These are phyloP conservation scores for Peribatodes rhomboidaria DNA, from an alignment of 2,888 invertebrate genomes.

Conservation along the genomic window DNA sequence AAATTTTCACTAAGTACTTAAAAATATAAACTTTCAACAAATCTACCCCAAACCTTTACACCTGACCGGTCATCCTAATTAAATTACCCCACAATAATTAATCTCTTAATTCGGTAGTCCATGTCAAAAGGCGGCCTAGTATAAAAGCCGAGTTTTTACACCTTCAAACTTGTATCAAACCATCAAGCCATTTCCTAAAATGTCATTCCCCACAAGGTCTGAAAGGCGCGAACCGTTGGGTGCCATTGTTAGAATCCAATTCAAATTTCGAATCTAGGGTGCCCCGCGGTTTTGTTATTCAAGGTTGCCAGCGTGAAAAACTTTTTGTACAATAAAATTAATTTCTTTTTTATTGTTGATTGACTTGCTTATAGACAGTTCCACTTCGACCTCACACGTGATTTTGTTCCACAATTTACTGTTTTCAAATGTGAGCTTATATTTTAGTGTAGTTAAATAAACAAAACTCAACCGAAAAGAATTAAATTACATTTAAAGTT, in stretches of 20 bases:
- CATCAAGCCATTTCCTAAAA: slow-evolving; percentile 58
- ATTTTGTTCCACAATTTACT: slow-evolving; percentile 33
- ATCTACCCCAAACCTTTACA: slow-evolving; percentile 43
- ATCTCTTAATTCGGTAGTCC: slow-evolving; percentile 75
- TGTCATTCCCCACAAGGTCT: slow-evolving; percentile 75
- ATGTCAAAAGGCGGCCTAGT: slow-evolving; percentile 60
- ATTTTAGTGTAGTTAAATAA: slow-evolving; percentile 2
- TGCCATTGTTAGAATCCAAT: slow-evolving; percentile 78
- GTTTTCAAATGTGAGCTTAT: neutral
- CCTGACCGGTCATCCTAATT: slow-evolving; percentile 56
- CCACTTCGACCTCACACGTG: slow-evolving; percentile 25
- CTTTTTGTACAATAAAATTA: slow-evolving; percentile 66
- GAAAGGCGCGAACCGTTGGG: slow-evolving; percentile 78
- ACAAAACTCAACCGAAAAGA: slow-evolving; percentile 6
- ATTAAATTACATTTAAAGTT: slow-evolving; percentile 20
- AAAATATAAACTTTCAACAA: neutral
- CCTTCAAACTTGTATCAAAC: slow-evolving; percentile 34
- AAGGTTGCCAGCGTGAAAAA: slow-evolving; percentile 79
- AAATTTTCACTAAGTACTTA: too few species aligned
- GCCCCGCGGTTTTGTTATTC: slow-evolving; percentile 81
- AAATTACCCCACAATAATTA: slow-evolving; percentile 53
- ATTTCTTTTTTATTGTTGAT: slow-evolving; percentile 65
- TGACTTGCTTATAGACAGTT: slow-evolving; percentile 51
- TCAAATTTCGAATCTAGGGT: slow-evolving; percentile 77
- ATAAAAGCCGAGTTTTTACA: slow-evolving; percentile 62